Evolutionary conservation across 2,113 vertebrate genomes (phyloP).

Genomic region (Chascanopsetta lugubris): DNA sequence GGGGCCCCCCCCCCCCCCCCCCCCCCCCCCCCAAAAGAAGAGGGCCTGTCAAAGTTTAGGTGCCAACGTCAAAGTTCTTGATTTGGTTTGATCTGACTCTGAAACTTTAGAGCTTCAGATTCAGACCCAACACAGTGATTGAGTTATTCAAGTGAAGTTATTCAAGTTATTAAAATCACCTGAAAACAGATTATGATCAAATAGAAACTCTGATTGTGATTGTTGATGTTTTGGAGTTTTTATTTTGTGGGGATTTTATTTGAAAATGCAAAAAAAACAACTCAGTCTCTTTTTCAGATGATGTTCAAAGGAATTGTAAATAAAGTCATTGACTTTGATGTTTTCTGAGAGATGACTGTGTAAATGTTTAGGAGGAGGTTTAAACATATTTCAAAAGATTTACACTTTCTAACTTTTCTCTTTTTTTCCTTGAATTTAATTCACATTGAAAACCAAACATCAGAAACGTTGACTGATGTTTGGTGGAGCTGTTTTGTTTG

Average conservation of each 20-base stretch:
- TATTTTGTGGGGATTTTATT: neutral
- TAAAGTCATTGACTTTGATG: neutral
- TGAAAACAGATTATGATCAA: neutral
- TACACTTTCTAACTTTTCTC: conserved; percentile 1
- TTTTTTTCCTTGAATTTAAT: conserved; percentile 9
- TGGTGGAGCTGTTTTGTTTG: neutral
- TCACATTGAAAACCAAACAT: neutral
- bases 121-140: no score
- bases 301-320: conserved; percentile 4
- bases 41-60: conserved; percentile 22
- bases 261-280: neutral
- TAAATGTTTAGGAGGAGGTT: neutral
- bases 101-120: neutral
- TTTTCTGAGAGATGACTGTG: neutral
- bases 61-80: neutral
- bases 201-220: neutral
- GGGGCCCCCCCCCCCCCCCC: conserved; percentile 66
- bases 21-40: conserved; percentile 16
- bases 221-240: neutral
- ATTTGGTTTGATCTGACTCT: neutral
- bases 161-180: neutral
- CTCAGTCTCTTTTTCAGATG: neutral
- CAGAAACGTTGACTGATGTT: neutral
- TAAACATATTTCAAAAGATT: neutral
- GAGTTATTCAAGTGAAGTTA: no score